These are phyloP conservation scores for Acleris laterana DNA, from an alignment of 2,888 invertebrate genomes.

Conservation along the genomic window DNA sequence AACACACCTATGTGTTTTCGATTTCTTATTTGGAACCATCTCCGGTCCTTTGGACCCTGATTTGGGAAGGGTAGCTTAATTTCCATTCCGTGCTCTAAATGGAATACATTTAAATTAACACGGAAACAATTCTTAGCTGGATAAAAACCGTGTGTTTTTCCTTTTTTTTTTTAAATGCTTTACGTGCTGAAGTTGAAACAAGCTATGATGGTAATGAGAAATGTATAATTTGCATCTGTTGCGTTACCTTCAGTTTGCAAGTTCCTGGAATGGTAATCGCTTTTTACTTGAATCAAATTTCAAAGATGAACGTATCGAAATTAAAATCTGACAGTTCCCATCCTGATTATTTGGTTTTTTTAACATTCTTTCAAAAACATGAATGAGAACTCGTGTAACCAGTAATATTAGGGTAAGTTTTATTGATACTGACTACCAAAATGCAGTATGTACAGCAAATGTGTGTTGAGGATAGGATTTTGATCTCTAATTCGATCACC, in stretches of 20 bases:
- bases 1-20: constrained; percentile 60
- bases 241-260: neutral
- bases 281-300: neutral
- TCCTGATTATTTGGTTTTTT: too few relatives aligned
- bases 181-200: neutral
- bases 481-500: too few relatives aligned
- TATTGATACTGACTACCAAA: too few relatives aligned
- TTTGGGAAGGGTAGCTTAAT: constrained; percentile 58
- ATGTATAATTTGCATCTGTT: constrained; percentile 4
- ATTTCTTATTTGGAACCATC: constrained; percentile 59
- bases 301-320: too few relatives aligned
- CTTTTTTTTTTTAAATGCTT: constrained; percentile 11
- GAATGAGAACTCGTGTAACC: too few relatives aligned
- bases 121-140: constrained; percentile 28
- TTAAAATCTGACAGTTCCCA: too few relatives aligned
- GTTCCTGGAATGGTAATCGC: neutral
- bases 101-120: constrained; percentile 39
- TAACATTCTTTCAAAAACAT: too few relatives aligned
- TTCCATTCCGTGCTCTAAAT: constrained; percentile 54
- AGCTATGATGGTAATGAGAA: constrained; percentile 9
- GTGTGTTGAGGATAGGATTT: too few relatives aligned
- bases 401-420: too few relatives aligned
- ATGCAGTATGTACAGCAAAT: too few relatives aligned
- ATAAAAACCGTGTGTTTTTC: constrained; percentile 18
- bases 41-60: constrained; percentile 44